Evolutionary conservation across 2,113 vertebrate species (phyloP).

Genomic region (Origma solitaria): DNA sequence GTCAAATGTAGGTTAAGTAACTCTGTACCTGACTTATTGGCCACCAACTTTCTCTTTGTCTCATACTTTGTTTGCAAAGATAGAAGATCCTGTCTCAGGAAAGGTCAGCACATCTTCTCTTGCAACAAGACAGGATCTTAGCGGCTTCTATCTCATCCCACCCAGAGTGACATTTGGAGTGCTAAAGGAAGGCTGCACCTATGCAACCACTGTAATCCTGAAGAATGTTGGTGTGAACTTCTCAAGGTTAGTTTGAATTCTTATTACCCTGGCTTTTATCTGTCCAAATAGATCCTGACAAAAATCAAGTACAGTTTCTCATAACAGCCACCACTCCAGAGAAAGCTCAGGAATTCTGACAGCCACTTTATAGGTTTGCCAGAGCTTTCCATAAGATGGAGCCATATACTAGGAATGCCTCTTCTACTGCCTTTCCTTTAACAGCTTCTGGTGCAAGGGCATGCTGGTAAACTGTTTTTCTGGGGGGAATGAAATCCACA

Average conservation of each 20-base stretch:
- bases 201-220: conserved; percentile 70
- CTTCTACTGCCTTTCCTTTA: neutral
- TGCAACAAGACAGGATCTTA: neutral
- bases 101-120: conserved; percentile 75
- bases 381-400: neutral
- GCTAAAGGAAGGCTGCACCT: conserved; percentile 77
- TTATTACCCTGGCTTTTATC: neutral
- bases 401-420: neutral
- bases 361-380: neutral
- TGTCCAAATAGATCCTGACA: neutral
- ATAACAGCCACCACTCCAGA: neutral
- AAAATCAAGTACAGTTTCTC: neutral
- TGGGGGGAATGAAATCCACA: neutral
- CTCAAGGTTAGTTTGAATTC: conserved; percentile 75
- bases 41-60: neutral
- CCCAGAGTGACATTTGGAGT: conserved; percentile 74
- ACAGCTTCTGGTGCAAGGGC: neutral
- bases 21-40: neutral
- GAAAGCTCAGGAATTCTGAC: neutral
- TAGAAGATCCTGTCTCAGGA: conserved; percentile 74
- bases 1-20: neutral
- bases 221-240: conserved; percentile 84
- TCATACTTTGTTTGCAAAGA: conserved; percentile 36
- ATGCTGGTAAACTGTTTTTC: neutral
- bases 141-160: conserved; percentile 79